Evolutionary conservation across 2,888 invertebrate species (phyloP).

Genomic region (Eupeodes latifasciatus): DNA sequence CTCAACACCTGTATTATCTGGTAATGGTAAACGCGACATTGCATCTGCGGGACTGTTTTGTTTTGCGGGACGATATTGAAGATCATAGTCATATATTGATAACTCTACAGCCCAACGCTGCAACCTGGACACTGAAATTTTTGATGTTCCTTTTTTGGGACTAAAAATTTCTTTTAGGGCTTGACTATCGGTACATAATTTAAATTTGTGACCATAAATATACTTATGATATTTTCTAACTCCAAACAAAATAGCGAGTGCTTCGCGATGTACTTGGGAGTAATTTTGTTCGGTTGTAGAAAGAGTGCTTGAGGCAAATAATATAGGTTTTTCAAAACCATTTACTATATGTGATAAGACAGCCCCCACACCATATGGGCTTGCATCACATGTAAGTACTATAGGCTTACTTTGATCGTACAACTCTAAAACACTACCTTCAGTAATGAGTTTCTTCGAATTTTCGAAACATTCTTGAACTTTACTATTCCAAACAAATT

Average conservation of each 20-base stretch:
- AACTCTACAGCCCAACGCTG: conserved; percentile 19
- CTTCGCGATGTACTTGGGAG: conserved; percentile 78
- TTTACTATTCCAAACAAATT: conserved; percentile 19
- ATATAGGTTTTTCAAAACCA: conserved; percentile 33
- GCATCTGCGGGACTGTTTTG: conserved; percentile 37
- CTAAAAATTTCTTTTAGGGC: conserved; percentile 75
- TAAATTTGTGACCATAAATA: conserved; percentile 79
- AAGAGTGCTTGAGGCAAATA: conserved; percentile 42
- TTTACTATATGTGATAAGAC: conserved; percentile 28
- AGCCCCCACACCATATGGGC: conserved; percentile 25
- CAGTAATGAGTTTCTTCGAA: too few species aligned
- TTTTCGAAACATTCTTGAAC: neutral
- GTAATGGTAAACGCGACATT: conserved; percentile 32
- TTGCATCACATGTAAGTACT: conserved; percentile 37
- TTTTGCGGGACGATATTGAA: conserved; percentile 17
- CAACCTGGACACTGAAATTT: conserved; percentile 9
- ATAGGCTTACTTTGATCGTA: conserved; percentile 18
- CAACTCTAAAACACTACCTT: conserved; percentile 10
- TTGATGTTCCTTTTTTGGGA: conserved; percentile 17
- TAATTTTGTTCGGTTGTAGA: conserved; percentile 68
- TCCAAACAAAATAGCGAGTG: conserved; percentile 80
- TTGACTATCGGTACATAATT: conserved; percentile 73
- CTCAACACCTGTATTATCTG: conserved; percentile 32
- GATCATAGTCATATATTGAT: conserved; percentile 29
- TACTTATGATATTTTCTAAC: conserved; percentile 82